Evolutionary conservation across 2,113 vertebrate species (phyloP).

Genomic region (Myodes glareolus): DNA sequence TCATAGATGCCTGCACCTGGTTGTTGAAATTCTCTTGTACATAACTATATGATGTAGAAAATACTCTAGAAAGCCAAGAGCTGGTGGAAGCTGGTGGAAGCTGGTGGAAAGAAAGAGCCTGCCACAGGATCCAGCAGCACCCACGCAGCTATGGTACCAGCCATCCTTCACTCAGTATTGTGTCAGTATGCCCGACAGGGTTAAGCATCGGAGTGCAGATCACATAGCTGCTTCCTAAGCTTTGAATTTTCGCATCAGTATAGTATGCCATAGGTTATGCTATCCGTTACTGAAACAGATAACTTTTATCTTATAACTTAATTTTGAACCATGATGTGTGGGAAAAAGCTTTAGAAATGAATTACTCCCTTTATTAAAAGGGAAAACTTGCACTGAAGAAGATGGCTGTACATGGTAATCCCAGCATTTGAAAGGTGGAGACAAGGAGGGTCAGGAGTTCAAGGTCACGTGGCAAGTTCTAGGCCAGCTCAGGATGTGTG

Average conservation of each 20-base stretch:
- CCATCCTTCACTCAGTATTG: not conserved
- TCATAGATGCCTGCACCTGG: not conserved
- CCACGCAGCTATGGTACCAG: accelerated
- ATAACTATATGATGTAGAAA: not conserved
- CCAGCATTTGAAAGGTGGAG: not conserved
- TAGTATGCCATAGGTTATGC: not conserved
- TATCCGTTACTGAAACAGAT: not conserved
- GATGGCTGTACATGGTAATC: not conserved
- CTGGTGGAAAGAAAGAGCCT: not conserved
- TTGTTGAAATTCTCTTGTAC: not conserved
- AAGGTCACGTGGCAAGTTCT: not conserved
- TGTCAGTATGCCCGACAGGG: not conserved
- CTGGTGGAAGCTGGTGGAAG: not conserved
- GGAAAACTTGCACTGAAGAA: not conserved
- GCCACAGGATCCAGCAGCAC: not conserved
- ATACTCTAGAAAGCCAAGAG: not conserved
- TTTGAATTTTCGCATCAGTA: not conserved
- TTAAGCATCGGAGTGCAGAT: not conserved
- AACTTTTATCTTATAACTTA: slow-evolving; percentile 1
- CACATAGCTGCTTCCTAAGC: not conserved
- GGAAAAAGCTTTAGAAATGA: not conserved
- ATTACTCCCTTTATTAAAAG: not conserved
- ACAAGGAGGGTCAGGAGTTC: not conserved
- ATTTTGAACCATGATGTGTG: not conserved
- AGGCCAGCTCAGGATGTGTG: not conserved